Conservation (phyloP, 2,797 vertebrate species). For the Pseudomugil tenellus region DNA sequence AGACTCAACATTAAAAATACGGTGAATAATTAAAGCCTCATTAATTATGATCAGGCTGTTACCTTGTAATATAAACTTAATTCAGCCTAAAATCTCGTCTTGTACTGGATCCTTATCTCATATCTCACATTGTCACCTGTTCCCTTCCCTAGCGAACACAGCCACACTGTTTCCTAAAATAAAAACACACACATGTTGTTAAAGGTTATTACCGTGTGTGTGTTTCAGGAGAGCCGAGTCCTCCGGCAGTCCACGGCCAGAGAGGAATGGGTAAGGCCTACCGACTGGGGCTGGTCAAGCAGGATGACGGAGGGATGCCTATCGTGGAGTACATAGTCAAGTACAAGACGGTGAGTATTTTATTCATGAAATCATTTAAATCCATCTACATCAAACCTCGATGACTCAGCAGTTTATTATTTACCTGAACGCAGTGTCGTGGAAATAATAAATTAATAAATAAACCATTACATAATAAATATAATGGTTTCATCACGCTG, state of each 20-base stretch:
- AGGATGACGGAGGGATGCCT: slow-evolving; percentile 98
- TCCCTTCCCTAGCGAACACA: slow-evolving; percentile 25
- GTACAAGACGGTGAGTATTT: slow-evolving; percentile 93
- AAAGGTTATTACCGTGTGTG: not conserved
- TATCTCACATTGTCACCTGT: slow-evolving; percentile 62
- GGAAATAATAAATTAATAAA: too few relatives aligned
- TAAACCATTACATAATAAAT: too few relatives aligned
- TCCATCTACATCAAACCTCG: too few relatives aligned
- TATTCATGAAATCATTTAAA: not conserved
- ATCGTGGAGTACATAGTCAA: slow-evolving; percentile 97
- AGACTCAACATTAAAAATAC: slow-evolving; percentile 52
- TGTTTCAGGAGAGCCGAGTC: slow-evolving; percentile 92
- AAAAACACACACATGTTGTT: slow-evolving; percentile 26
- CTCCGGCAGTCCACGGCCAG: slow-evolving; percentile 94
- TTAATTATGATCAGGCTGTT: slow-evolving; percentile 49
- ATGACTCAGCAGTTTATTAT: too few relatives aligned
- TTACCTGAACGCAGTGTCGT: too few relatives aligned
- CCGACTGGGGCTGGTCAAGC: slow-evolving; percentile 94
- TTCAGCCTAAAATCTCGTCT: slow-evolving; percentile 44
- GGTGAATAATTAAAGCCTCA: slow-evolving; percentile 55
- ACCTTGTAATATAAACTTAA: slow-evolving; percentile 55
- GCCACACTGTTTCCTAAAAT: not conserved
- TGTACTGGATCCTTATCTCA: slow-evolving; percentile 49
- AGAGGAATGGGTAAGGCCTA: slow-evolving; percentile 93
- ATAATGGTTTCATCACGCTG: too few relatives aligned